A percentile compares a stretch with the other conserved stretches of the same genome.
These are phyloP conservation scores for Diplazon laetatorius DNA, from an alignment of 2,888 invertebrate species.

Conservation along the genomic window DNA sequence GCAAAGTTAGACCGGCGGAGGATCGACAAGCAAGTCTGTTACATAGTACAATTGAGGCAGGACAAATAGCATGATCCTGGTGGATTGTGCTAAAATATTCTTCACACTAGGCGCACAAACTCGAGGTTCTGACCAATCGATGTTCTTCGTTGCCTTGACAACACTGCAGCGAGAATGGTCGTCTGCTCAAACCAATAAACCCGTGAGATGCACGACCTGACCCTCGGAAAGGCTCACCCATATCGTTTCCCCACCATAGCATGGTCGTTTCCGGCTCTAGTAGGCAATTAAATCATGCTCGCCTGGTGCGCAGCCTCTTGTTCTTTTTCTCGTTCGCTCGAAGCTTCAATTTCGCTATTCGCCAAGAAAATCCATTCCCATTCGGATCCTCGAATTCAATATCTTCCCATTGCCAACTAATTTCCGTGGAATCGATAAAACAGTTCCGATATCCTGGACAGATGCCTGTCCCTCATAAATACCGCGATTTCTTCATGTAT, in stretches of 20 bases:
- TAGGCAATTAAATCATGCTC: slow-evolving; percentile 12
- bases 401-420: background rate
- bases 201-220: slow-evolving; percentile 34
- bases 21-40: slow-evolving; percentile 60
- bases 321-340: background rate
- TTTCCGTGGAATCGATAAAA: background rate
- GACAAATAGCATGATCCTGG: slow-evolving; percentile 61
- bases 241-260: slow-evolving; percentile 24
- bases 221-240: slow-evolving; percentile 25
- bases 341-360: background rate
- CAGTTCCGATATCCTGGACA: background rate
- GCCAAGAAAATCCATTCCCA: background rate
- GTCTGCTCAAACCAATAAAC: slow-evolving; percentile 63
- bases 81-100: slow-evolving; percentile 66
- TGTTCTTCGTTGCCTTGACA: slow-evolving; percentile 25
- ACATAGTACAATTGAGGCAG: slow-evolving; percentile 57
- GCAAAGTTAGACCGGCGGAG: slow-evolving; percentile 4
- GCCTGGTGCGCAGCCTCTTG: background rate
- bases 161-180: slow-evolving; percentile 44
- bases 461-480: background rate
- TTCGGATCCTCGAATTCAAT: background rate
- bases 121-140: slow-evolving; percentile 23
- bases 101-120: slow-evolving; percentile 29
- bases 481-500: background rate
- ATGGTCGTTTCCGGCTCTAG: background rate